Evolutionary conservation across 2,797 vertebrate genomes (phyloP), one percentile per base, ranked within the genome.

Genomic region (Ataeniobius toweri): DNA sequence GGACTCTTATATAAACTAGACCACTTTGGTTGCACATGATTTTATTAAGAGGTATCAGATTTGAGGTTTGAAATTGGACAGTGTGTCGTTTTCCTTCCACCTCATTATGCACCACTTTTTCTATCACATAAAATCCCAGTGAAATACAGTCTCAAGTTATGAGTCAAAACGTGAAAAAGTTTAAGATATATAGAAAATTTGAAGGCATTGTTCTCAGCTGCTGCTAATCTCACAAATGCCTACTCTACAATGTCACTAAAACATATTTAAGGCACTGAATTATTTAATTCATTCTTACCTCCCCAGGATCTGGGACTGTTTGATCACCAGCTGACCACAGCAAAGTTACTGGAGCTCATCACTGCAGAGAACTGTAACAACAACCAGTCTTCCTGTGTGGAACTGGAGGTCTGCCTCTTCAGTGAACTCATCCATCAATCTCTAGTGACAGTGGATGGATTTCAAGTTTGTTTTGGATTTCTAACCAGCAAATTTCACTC

Each of bases 241-340:
- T 16, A 26, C 13, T 2, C 5, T 69, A 6, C 13, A 48, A 16
- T 26, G 5, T 69, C n/a, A n/a, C 24, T 48, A 48, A 69, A 6
- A 48, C 24, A 26, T 26, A 36, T 39, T 20, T 44, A 18, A 46
- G n/a, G 7, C 14, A 28, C 20, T 12, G 36, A 2, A n/a, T 46
- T 79, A 8, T 65, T 55, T 24, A 6, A 28, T 78, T 77, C 22
- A 9, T 56, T 68, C 0, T 70, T 73, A 7, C 12, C 10, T 28
- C 61, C 0, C 5, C 85, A 99, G 98, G 96, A 96, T 90, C 94
- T 99, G 46, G 83, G 84, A 77, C 94, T 99, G 80, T 91, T 96
- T 71, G 96, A 89, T 53, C 79, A 93, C 56, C 86, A 94, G n/a
- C 88, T 99, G 86, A 98, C 96, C 7, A 78, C 94, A 71, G 69